phyloP scores from a whole-genome alignment of 1,140 invertebrate species.

The Micrasema longulum region DNA sequence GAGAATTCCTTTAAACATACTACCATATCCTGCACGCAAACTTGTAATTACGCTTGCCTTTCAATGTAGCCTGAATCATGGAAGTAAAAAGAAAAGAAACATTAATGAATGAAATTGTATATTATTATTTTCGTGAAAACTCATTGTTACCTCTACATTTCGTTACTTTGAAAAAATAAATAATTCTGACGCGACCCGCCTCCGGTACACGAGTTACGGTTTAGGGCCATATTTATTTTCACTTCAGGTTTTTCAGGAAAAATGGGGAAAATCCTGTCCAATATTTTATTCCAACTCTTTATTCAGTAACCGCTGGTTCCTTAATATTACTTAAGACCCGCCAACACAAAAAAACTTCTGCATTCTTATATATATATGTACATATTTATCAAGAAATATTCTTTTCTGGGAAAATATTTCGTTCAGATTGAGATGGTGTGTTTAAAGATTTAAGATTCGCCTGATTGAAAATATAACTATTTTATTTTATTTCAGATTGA shows the following conservation, averaged over 20 bases:
- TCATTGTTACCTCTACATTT: constrained; percentile 27
- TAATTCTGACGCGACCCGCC: constrained; percentile 8
- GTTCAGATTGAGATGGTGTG: too few relatives aligned
- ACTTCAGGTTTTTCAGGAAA: constrained; percentile 14
- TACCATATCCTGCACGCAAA: constrained; percentile 41
- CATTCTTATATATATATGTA: too few relatives aligned
- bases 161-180: constrained; percentile 24
- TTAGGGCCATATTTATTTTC: constrained; percentile 5
- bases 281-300: constrained; percentile 22
- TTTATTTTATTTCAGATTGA: constrained; percentile 92
- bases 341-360: constrained; percentile 6
- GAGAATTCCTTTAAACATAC: constrained; percentile 21
- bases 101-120: constrained; percentile 43
- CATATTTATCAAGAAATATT: too few relatives aligned
- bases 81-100: constrained; percentile 41
- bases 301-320: constrained; percentile 18
- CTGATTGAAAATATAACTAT: neutral
- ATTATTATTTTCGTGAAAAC: constrained; percentile 34
- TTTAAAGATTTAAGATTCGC: too few relatives aligned
- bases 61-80: constrained; percentile 51
- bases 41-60: constrained; percentile 45
- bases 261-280: constrained; percentile 19
- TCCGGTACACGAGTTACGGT: constrained; percentile 1
- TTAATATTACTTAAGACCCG: constrained; percentile 16
- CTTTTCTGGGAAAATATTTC: too few relatives aligned